Base-by-base conservation (phyloP, 2,888 invertebrate species). In the Ormyrus nitidulus region DNA sequence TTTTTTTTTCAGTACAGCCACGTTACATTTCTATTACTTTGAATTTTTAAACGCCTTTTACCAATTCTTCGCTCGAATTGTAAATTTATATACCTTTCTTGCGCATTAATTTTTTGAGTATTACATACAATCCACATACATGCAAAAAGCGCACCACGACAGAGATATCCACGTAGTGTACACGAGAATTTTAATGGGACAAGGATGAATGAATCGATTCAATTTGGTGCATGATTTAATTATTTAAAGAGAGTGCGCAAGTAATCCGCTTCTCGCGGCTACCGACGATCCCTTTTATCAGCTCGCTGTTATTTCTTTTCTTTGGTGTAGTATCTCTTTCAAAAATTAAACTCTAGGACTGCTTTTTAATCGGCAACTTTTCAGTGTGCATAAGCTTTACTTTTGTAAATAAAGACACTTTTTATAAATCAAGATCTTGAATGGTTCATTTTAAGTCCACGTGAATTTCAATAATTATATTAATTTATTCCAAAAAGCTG, bases 221-320 rank as follows among this genome's bases (percentile, higher is more conserved):
- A 88, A 87, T 87, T 77, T 85, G 85, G 90, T 90, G 90, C 89
- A 87, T 87, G 87, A 88, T 87, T 87, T 88, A 88, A 89, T 89
- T 88, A 87, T 88, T 88, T 86, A 68, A 88, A 88, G 86, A 89
- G 85, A 88, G 89, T 89, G 88, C 86, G 86, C 84, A 86, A 87
- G 85, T 85, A 82, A 84, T 84, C 85, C 80, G 84, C 80, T 81
- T 83, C 83, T 81, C 83, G 81, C 78, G 83, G 70, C 77, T 79
- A 82, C 13, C 74, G 84, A 85, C 86, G 85, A 85, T 84, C 71
- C 79, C 66, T 56, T 54, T 46, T 34, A 46, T 51, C 1, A 51
- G 34, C 34, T 34, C 34, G 3, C n/a, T 56, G 34, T 7, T 59
- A 48, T 34, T 71, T 49, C 10, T n/a, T 10, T 81, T 80, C 46